These are phyloP conservation scores for Cephalotes varians DNA, from an alignment of 2,888 invertebrate species.

Conservation along the genomic window DNA sequence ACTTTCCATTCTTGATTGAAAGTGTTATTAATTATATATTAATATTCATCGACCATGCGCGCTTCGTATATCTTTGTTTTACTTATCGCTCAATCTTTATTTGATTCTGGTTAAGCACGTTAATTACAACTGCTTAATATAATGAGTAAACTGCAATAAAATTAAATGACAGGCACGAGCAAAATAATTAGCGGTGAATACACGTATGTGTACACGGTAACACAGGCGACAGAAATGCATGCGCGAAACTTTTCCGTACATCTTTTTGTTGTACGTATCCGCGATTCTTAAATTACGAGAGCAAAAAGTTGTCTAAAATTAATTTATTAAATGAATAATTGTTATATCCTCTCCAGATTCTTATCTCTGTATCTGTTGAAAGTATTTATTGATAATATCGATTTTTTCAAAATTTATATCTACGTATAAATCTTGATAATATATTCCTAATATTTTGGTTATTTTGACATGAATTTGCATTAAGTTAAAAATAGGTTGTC, in stretches of 20 bases:
- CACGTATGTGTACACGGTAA: not conserved
- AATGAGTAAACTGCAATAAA: conserved; percentile 39
- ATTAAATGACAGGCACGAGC: conserved; percentile 41
- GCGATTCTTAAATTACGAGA: not conserved
- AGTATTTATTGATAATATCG: no score
- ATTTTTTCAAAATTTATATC: not conserved
- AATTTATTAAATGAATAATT: conserved; percentile 4
- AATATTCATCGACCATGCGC: conserved; percentile 28
- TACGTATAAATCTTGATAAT: no score
- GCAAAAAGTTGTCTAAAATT: not conserved
- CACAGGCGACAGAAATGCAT: conserved; percentile 24
- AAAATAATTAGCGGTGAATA: conserved; percentile 37
- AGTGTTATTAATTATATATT: conserved; percentile 42
- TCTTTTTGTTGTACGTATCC: not conserved
- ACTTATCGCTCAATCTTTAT: conserved; percentile 43
- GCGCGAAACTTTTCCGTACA: not conserved
- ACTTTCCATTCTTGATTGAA: conserved; percentile 37
- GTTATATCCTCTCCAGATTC: not conserved
- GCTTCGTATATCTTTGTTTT: conserved; percentile 39
- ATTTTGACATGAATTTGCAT: not conserved
- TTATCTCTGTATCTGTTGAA: not conserved
- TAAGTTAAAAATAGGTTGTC: not conserved
- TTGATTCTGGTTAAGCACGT: conserved; percentile 41
- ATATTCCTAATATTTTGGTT: not conserved
- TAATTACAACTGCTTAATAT: conserved; percentile 43